A percentile compares a stretch with the other conserved stretches of the same genome.
Evolutionary conservation across 2,888 invertebrate species (phyloP).

Genomic region (Mamestra brassicae): DNA sequence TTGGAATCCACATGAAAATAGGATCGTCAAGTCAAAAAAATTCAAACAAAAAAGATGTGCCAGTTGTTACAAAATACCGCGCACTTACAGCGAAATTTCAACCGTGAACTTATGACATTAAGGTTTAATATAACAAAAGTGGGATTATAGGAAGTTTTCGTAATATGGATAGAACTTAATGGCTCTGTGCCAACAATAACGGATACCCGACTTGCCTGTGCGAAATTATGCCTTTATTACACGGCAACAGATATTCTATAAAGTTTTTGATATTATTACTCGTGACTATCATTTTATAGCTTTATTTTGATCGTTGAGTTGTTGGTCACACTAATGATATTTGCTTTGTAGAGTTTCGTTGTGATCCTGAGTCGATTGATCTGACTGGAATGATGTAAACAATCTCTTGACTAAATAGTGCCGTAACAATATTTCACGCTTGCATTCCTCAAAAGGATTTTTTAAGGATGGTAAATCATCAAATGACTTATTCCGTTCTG

Average conservation of each 20-base stretch:
- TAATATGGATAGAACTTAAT: slow-evolving; percentile 81
- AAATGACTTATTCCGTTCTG: no score
- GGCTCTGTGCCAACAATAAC: slow-evolving; percentile 82
- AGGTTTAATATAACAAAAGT: slow-evolving; percentile 75
- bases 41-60: slow-evolving; percentile 62
- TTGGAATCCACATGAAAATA: slow-evolving; percentile 45
- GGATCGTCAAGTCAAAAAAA: slow-evolving; percentile 49
- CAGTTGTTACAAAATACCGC: slow-evolving; percentile 58
- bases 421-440: no score
- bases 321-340: neutral
- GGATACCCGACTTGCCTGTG: slow-evolving; percentile 70
- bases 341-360: neutral
- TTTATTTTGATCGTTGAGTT: slow-evolving; percentile 37
- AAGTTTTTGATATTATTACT: slow-evolving; percentile 48
- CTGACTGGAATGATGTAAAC: neutral
- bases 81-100: slow-evolving; percentile 57
- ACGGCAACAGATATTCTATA: slow-evolving; percentile 69
- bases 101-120: slow-evolving; percentile 69
- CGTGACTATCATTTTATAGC: slow-evolving; percentile 37
- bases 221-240: slow-evolving; percentile 74
- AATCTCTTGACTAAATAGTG: neutral
- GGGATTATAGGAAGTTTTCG: slow-evolving; percentile 78
- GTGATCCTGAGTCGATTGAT: neutral
- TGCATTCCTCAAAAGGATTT: no score
- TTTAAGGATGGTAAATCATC: no score